These are phyloP conservation scores for Puma concolor DNA, from an alignment of 2,113 vertebrate species.

Conservation along the genomic window DNA sequence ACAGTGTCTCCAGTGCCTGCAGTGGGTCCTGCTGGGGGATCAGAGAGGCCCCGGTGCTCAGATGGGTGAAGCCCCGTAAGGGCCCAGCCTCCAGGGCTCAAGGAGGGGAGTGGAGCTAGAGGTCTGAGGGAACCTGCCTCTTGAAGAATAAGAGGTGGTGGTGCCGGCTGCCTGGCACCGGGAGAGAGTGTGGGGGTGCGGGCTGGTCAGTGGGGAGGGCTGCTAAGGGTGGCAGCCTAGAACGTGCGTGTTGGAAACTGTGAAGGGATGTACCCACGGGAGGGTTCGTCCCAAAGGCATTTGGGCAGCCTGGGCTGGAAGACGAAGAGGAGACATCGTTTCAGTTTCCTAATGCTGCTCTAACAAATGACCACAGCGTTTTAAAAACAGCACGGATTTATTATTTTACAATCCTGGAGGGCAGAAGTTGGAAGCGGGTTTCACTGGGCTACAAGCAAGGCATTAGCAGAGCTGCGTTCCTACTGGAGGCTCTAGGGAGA, in stretches of 20 bases:
- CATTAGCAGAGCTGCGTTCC: background rate
- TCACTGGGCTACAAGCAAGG: background rate
- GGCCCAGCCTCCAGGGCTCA: constrained; percentile 58
- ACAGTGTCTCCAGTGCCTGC: background rate
- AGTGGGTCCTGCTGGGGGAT: background rate
- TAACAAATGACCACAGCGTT: background rate
- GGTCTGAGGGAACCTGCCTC: background rate
- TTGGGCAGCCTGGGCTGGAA: background rate
- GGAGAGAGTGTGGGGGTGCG: background rate
- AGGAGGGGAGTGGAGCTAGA: constrained; percentile 19
- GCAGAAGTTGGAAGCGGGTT: background rate
- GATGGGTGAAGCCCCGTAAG: background rate
- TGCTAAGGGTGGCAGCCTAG: background rate
- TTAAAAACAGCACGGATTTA: background rate
- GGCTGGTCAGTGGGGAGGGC: background rate
- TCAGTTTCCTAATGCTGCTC: background rate
- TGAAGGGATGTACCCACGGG: background rate
- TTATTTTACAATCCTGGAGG: background rate
- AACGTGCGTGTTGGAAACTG: background rate
- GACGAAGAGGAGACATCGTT: background rate
- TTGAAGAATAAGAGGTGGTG: background rate
- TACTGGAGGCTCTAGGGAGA: background rate
- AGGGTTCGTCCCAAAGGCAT: background rate
- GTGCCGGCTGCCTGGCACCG: background rate
- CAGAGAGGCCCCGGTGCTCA: background rate